Percentiles rank a stretch among this genome's conserved stretches.
phyloP scores from a whole-genome alignment of 2,113 vertebrate genomes.

The Istiophorus platypterus region DNA sequence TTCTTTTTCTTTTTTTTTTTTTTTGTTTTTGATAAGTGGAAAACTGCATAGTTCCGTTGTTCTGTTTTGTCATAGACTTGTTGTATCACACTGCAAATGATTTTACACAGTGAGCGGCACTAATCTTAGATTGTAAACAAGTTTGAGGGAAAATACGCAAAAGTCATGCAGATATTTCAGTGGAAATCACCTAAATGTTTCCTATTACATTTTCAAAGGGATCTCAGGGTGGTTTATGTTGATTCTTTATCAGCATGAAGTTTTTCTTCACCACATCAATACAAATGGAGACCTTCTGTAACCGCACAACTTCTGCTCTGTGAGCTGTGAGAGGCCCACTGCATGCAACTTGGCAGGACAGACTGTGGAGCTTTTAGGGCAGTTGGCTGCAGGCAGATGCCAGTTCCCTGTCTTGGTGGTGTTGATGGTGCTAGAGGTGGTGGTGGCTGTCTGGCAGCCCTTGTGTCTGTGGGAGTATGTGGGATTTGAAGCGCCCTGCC shows the following conservation, averaged over 20 bases:
- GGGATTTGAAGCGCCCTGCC: conserved; percentile 15
- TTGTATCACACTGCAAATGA: not conserved
- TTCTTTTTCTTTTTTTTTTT: not conserved
- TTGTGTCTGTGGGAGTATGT: conserved; percentile 36
- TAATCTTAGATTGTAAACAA: not conserved
- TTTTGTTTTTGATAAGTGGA: conserved; percentile 4
- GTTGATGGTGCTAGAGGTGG: not conserved
- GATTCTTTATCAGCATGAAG: no score
- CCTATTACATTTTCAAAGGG: conserved; percentile 31
- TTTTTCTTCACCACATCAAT: conserved; percentile 17
- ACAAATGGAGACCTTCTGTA: conserved; percentile 15
- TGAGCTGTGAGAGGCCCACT: conserved; percentile 17
- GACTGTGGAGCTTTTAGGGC: conserved; percentile 2
- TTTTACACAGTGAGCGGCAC: not conserved
- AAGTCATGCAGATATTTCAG: not conserved
- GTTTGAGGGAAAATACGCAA: not conserved
- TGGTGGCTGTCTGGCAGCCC: conserved; percentile 1
- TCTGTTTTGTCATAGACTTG: conserved; percentile 9
- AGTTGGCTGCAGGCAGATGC: conserved; percentile 16
- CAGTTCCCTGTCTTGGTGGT: conserved; percentile 13
- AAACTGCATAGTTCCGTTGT: conserved; percentile 14
- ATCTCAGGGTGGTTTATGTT: conserved; percentile 7
- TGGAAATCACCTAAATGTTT: conserved; percentile 14
- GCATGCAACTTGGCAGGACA: conserved; percentile 17
- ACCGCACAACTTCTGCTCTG: conserved; percentile 19